Evolutionary conservation across 2,113 vertebrate species (phyloP).

Genomic region (Chionomys nivalis): DNA sequence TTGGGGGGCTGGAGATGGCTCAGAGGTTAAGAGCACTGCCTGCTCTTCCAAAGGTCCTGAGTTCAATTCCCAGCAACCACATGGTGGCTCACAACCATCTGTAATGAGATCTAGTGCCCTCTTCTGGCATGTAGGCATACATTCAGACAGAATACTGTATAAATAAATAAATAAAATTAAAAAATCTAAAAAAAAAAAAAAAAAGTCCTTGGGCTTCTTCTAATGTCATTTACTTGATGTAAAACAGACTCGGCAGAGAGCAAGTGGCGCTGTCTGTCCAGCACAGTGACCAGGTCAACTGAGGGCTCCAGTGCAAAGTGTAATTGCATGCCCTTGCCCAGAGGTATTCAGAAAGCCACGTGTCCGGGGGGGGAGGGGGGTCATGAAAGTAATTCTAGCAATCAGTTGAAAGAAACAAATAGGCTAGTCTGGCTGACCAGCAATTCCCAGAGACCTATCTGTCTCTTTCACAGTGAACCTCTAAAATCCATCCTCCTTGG

Average conservation of each 20-base stretch:
- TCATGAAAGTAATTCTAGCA: background rate
- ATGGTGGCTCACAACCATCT: too few relatives aligned
- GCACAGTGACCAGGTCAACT: too few relatives aligned
- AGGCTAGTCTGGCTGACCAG: background rate
- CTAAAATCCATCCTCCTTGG: background rate
- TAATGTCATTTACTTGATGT: background rate
- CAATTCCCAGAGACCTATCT: background rate
- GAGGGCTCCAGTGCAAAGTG: too few relatives aligned
- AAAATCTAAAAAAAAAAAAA: too few relatives aligned
- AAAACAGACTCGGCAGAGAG: background rate
- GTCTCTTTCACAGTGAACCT: background rate
- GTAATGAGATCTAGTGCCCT: too few relatives aligned
- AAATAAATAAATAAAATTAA: too few relatives aligned
- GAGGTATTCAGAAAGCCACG: background rate
- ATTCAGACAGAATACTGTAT: too few relatives aligned
- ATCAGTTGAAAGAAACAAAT: background rate
- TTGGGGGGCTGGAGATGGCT: too few relatives aligned
- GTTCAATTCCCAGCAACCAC: too few relatives aligned
- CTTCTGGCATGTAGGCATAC: too few relatives aligned
- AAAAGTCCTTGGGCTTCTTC: background rate
- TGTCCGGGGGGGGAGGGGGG: accelerated
- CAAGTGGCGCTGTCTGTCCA: accelerated
- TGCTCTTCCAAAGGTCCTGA: too few relatives aligned
- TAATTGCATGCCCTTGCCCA: background rate
- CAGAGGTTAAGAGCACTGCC: too few relatives aligned